phyloP scores from a whole-genome alignment of 2,888 invertebrate genomes.

The Diarsia dahlii region DNA sequence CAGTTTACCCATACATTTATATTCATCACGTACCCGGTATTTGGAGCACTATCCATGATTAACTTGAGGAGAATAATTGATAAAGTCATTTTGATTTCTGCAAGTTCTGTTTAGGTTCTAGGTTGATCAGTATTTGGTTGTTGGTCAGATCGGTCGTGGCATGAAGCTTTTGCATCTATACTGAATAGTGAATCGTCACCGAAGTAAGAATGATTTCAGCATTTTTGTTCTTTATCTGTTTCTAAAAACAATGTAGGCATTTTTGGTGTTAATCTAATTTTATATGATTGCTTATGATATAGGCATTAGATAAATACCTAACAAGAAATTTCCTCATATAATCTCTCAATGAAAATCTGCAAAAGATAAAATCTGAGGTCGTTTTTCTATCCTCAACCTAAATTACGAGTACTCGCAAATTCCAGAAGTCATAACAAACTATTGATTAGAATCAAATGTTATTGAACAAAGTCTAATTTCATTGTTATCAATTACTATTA shows the following conservation, averaged over 20 bases:
- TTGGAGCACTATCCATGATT: neutral
- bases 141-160: neutral
- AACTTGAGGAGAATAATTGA: neutral
- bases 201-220: neutral
- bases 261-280: neutral
- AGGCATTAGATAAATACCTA: neutral
- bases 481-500: conserved; percentile 2
- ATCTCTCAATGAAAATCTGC: neutral
- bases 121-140: neutral
- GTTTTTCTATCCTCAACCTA: conserved; percentile 13
- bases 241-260: neutral
- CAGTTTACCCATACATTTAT: neutral
- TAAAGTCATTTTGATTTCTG: neutral
- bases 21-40: neutral
- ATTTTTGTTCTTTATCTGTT: neutral
- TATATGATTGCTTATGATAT: neutral
- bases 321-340: neutral
- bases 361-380: conserved; percentile 10
- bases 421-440: neutral
- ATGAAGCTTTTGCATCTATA: neutral
- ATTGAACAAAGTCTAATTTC: neutral
- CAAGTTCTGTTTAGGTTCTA: neutral
- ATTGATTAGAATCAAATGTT: conserved; percentile 3
- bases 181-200: neutral
- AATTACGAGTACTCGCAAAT: conserved; percentile 23